Evolutionary conservation across 2,113 vertebrate genomes (phyloP).

Genomic region (Macquaria ambigua): DNA sequence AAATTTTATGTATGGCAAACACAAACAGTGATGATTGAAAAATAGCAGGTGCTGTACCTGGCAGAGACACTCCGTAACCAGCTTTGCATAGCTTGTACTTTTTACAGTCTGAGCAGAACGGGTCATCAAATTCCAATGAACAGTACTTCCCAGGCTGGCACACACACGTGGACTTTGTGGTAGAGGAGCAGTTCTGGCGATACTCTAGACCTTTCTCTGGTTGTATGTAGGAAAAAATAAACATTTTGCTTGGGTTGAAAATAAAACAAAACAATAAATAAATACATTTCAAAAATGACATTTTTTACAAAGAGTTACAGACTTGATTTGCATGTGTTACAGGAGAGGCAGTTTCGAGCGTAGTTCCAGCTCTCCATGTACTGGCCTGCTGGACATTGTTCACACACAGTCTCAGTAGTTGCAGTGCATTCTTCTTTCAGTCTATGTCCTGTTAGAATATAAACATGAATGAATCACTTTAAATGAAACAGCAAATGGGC

Average conservation of each 20-base stretch:
- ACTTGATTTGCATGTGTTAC: constrained; percentile 63
- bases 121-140: rapidly evolving
- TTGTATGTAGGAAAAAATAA: neutral
- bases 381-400: constrained; percentile 45
- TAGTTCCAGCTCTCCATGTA: constrained; percentile 60
- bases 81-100: constrained; percentile 11
- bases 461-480: neutral
- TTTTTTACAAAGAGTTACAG: constrained; percentile 33
- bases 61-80: constrained; percentile 59
- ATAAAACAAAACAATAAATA: neutral
- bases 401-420: constrained; percentile 65
- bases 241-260: constrained; percentile 1
- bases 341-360: constrained; percentile 65
- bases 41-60: constrained; percentile 66
- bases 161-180: constrained; percentile 58
- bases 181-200: constrained; percentile 56
- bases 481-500: neutral
- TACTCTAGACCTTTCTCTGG: constrained; percentile 68
- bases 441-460: constrained; percentile 64
- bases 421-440: constrained; percentile 3
- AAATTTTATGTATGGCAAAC: constrained; percentile 12
- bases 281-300: neutral
- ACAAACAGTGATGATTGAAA: neutral
- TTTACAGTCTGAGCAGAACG: constrained; percentile 17
- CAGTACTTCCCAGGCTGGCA: constrained; percentile 77